A percentile compares a stretch with the other conserved stretches of the same genome.
These are phyloP conservation scores for Telmatochromis sp. DNA, from an alignment of 2,113 vertebrate species.

Conservation along the genomic window DNA sequence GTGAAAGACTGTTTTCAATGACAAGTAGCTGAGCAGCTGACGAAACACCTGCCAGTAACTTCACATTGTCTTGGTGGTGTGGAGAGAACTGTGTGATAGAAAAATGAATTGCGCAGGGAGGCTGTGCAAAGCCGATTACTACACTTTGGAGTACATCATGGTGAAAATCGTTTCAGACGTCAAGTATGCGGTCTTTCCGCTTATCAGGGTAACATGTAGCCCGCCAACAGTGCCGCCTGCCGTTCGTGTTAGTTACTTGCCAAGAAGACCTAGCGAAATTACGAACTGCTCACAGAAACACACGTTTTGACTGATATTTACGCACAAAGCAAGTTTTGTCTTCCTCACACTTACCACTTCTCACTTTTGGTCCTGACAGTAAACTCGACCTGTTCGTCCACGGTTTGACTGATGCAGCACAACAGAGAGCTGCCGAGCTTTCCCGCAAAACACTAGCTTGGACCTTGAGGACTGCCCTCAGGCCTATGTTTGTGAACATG, in stretches of 20 bases:
- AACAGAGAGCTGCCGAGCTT: conserved; percentile 11
- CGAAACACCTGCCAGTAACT: neutral
- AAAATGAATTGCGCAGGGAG: neutral
- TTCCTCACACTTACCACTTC: conserved; percentile 9
- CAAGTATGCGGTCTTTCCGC: neutral
- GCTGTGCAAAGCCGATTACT: neutral
- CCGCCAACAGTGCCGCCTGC: neutral
- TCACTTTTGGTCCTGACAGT: neutral
- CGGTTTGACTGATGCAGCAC: neutral
- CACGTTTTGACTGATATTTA: neutral
- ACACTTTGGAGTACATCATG: neutral
- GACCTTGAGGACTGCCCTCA: conserved; percentile 39
- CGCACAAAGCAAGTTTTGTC: neutral
- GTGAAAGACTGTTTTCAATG: neutral
- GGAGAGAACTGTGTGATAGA: neutral
- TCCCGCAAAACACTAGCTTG: conserved; percentile 26
- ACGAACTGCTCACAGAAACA: neutral
- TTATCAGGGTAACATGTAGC: neutral
- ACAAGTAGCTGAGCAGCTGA: neutral
- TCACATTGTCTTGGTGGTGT: neutral
- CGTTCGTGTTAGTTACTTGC: neutral
- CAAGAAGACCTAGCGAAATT: neutral
- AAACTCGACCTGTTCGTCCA: neutral
- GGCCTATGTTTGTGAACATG: conserved; percentile 37
- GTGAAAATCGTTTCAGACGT: neutral